Base-by-base conservation (phyloP, 2,797 vertebrate species). In the Hirundo rustica region DNA sequence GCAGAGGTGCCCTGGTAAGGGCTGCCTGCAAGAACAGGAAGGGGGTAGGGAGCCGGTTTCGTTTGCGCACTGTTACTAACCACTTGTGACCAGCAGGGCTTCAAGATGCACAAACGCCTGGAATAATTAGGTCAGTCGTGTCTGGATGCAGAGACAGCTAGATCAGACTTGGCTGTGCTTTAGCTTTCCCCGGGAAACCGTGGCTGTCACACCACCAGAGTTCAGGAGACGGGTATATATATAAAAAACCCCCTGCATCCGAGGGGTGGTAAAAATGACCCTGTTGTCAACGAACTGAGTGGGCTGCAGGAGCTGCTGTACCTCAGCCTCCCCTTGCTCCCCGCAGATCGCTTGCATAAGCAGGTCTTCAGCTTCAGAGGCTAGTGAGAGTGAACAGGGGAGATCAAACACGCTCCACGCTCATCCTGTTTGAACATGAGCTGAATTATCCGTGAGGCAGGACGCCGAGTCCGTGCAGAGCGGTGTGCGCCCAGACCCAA, bases 41-140 rank as follows among this genome's bases (percentile, higher is more conserved):
- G 16, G 13, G 19, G 11, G 19, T 21, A 53, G 67, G 47, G 32
- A 94, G 66, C 10, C 53, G 32, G 71, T 42, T 88, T 70, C 5
- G 0, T 80, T 61, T 79, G 57, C 80, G 77, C 50, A 11, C 27
- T 58, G 11, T 78, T 66, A 60, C 65, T 87, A 94, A 92, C 55
- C 45, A 32, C 71, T 95, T 90, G 74, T 91, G 94, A 89, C 71
- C 80, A 64, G 60, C 64, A 67, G 57, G 73, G 74, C 80, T 93
- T 67, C 71, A 50, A 60, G 84, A 91, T 26, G 51, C 93, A 79
- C 55, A 78, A 81, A 85, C 0, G 53, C 78, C 77, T 71, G 77
- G 71, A 93, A 93, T 87, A 95, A 95, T 95, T 85, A 91, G 86
- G 93, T 95, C 93, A 94, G 77, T 29, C 3, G 0, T 71, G 61